Evolutionary conservation across 2,113 vertebrate genomes (phyloP), one percentile per base, ranked within the genome.

Genomic region (Hippocampus comes): DNA sequence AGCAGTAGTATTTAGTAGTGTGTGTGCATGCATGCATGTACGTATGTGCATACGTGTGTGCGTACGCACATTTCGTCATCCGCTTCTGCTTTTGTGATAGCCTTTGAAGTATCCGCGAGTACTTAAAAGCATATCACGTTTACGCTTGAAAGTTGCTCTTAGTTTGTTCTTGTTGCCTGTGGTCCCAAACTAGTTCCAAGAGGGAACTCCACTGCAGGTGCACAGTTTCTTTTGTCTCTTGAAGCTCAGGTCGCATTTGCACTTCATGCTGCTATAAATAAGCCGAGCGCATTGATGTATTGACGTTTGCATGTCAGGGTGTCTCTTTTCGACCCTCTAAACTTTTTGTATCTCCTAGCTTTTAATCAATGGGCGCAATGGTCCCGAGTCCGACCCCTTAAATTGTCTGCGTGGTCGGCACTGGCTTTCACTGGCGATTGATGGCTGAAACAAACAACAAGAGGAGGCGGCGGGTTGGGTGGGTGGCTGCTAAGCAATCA

Each of bases 361-460:
- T 61, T 66, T 25, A 46, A 66, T 66, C 64, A n/a, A 46, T 65
- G 5, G 11, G n/a, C 21, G 43, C 41, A 65, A 48, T 27, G 9
- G 18, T 5, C 61, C 34, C 34, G 34, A 61, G 6, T 14, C 59
- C 12, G 15, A 20, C 60, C 42, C 20, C 12, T 42, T 23, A 8
- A 14, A 23, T 5, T 1, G 7, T 46, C 64, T 46, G 63, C 14
- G 38, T n/a, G 41, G 9, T n/a, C 15, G 9, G 53, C 53, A 2
- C 53, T 10, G 53, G 60, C 76, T 72, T 78, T 57, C 76, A 64
- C 43, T 20, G 78, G 18, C 79, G 71, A 70, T 71, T 41, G 73
- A 80, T 48, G 72, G 67, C 55, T 73, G 68, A 77, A 76, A 76
- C 73, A 74, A 79, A 38, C 5, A 68, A 68, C 69, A 66, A 60